Evolutionary conservation across 2,888 invertebrate genomes (phyloP).

Genomic region (Malthinus flaveolus): DNA sequence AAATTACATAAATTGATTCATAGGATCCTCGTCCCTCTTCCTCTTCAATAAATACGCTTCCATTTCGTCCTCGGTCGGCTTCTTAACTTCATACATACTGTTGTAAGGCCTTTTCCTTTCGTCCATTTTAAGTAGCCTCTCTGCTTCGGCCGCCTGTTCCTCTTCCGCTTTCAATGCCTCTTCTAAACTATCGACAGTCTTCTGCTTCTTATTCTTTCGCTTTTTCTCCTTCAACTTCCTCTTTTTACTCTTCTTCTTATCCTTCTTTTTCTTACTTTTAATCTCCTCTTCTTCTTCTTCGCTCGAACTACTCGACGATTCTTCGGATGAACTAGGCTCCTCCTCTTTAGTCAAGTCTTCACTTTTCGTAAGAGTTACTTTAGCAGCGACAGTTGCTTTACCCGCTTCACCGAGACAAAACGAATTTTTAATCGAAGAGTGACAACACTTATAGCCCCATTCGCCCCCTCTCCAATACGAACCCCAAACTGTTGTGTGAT

Average conservation of each 20-base stretch:
- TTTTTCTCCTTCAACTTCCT: constrained; percentile 54
- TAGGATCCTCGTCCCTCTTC: constrained; percentile 87
- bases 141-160: constrained; percentile 62
- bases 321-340: constrained; percentile 27
- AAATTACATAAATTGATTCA: constrained; percentile 66
- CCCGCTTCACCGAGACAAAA: constrained; percentile 85
- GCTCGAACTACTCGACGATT: constrained; percentile 24
- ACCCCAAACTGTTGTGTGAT: constrained; percentile 95
- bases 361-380: constrained; percentile 32
- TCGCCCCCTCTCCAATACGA: constrained; percentile 90
- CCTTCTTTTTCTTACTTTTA: constrained; percentile 34
- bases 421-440: constrained; percentile 86
- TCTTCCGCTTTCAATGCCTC: constrained; percentile 70
- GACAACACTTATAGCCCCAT: constrained; percentile 98
- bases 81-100: constrained; percentile 82
- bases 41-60: constrained; percentile 92
- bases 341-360: background rate
- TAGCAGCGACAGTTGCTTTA: constrained; percentile 38
- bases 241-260: constrained; percentile 48
- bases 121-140: constrained; percentile 70
- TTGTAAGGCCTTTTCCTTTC: constrained; percentile 94
- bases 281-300: constrained; percentile 32
- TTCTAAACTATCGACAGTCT: constrained; percentile 61
- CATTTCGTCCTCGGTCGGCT: constrained; percentile 88
- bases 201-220: constrained; percentile 45